Conservation (phyloP, 2,797 vertebrate species). For the Tinamus major region DNA sequence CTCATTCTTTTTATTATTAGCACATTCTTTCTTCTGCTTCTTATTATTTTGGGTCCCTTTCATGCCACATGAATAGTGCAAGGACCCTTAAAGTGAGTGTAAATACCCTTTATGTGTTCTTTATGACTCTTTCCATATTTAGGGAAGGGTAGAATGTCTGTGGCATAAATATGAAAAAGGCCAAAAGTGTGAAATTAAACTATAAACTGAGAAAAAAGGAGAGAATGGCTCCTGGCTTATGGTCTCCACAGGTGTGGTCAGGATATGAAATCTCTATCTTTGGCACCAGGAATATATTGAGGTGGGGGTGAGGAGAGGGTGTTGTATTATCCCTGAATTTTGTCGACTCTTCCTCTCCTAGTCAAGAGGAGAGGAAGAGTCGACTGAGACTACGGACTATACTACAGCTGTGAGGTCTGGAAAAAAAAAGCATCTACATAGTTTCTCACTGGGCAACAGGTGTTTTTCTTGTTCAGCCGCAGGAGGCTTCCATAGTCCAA, state of each 20-base stretch:
- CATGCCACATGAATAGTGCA: not conserved
- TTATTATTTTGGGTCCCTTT: not conserved
- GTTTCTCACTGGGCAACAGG: not conserved
- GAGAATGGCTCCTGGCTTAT: not conserved
- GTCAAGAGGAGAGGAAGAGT: too few relatives aligned
- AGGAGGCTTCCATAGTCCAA: not conserved
- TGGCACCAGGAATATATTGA: not conserved
- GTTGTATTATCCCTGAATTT: not conserved
- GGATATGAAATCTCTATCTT: constrained; percentile 2
- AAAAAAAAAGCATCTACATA: not conserved
- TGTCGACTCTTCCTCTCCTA: not conserved
- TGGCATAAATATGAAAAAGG: not conserved
- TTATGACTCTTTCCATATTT: not conserved
- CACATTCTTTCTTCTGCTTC: not conserved
- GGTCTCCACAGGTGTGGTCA: not conserved
- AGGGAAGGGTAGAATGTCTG: not conserved
- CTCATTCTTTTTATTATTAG: not conserved
- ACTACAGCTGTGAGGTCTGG: not conserved
- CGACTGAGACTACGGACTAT: not conserved
- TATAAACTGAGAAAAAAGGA: not conserved
- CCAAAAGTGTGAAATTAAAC: constrained; percentile 21
- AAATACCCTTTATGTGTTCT: constrained; percentile 3
- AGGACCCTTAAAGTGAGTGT: not conserved
- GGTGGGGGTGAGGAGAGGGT: not conserved
- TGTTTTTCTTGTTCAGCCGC: constrained; percentile 7